Conservation (phyloP, 2,888 invertebrate genomes). For the Polyommatus icarus region DNA sequence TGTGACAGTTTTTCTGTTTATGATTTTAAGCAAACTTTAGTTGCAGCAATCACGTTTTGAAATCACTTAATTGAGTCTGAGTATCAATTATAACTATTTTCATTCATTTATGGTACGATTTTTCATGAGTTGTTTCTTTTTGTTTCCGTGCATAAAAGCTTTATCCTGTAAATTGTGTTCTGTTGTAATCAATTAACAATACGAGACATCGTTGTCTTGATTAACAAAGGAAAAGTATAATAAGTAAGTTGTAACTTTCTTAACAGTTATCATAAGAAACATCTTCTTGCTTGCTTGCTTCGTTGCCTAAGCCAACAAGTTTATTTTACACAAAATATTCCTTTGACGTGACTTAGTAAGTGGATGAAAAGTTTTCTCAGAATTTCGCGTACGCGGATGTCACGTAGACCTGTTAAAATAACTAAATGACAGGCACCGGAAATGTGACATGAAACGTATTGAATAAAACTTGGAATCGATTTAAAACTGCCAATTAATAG, state of each 20-base stretch:
- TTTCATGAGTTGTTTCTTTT: too few species aligned
- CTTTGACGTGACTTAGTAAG: not conserved
- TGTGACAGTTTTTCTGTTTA: not conserved
- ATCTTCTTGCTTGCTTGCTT: not conserved
- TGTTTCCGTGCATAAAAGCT: too few species aligned
- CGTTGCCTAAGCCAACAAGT: not conserved
- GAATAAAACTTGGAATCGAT: not conserved
- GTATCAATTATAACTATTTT: too few species aligned
- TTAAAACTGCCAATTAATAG: conserved; percentile 11
- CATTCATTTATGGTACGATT: too few species aligned
- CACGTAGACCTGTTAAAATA: not conserved
- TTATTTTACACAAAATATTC: conserved; percentile 4
- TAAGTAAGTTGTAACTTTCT: too few species aligned
- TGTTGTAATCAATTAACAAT: too few species aligned
- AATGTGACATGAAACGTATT: not conserved
- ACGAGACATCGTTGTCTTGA: too few species aligned
- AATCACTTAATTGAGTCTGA: not conserved
- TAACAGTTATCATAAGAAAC: not conserved
- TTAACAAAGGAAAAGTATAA: too few species aligned
- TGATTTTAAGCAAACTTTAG: conserved; percentile 57
- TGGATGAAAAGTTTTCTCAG: not conserved
- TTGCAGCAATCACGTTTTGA: conserved; percentile 69
- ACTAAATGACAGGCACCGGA: conserved; percentile 3
- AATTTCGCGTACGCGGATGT: not conserved
- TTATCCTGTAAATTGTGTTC: too few species aligned